phyloP scores from a whole-genome alignment of 2,113 vertebrate species.

The Mormoops blainvillei region DNA sequence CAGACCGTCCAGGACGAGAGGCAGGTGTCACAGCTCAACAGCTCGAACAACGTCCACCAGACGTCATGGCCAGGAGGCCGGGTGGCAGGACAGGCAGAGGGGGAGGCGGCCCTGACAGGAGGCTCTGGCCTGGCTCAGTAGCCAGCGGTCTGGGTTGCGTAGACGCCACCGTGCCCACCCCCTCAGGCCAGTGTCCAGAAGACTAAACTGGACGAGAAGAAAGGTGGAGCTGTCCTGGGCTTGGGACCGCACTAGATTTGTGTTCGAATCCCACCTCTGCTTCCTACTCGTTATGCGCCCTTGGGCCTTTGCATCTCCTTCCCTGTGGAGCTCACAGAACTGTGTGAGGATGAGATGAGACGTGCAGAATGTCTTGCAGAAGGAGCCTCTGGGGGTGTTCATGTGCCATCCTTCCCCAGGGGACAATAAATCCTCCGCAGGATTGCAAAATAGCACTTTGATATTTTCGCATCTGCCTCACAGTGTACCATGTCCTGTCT shows the following conservation, averaged over 20 bases:
- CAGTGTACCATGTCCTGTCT: neutral
- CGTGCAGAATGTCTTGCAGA: rapidly evolving
- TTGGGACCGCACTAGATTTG: rapidly evolving
- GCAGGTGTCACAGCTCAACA: neutral
- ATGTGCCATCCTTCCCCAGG: neutral
- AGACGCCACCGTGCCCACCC: neutral
- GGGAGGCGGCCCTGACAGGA: neutral
- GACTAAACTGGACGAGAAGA: neutral
- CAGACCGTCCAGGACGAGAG: neutral
- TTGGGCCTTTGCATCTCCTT: neutral
- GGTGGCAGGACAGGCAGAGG: neutral
- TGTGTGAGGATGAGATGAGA: rapidly evolving
- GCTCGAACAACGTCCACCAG: rapidly evolving
- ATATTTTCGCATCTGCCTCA: neutral
- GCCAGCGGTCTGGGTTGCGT: neutral
- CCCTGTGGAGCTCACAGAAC: neutral
- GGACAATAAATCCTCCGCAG: neutral
- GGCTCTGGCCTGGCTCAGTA: too few relatives aligned
- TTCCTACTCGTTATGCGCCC: neutral
- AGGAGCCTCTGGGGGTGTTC: neutral
- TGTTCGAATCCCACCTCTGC: neutral
- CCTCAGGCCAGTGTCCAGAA: neutral
- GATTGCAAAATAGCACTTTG: neutral
- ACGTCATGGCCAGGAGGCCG: neutral
- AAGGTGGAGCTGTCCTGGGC: neutral